Evolutionary conservation across 2,113 vertebrate genomes (phyloP).

Genomic region (Pitta sordida): DNA sequence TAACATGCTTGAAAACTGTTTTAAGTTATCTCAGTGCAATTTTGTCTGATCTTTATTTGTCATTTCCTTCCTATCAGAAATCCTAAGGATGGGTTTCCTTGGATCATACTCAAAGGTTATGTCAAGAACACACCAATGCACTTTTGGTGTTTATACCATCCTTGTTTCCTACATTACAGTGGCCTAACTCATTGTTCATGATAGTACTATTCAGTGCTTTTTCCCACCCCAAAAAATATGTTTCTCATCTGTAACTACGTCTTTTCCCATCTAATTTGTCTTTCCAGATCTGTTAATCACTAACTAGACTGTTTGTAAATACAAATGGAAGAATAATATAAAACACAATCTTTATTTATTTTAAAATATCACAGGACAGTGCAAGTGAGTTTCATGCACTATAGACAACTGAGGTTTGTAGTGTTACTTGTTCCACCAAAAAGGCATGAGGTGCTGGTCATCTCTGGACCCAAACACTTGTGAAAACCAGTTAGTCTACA

Average conservation of each 20-base stretch:
- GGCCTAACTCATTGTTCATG: neutral
- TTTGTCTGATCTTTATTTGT: neutral
- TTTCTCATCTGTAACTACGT: neutral
- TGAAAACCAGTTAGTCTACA: neutral
- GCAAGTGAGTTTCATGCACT: neutral
- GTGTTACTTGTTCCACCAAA: neutral
- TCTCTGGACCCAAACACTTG: neutral
- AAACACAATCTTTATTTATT: neutral
- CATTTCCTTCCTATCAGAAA: neutral
- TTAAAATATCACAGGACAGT: neutral
- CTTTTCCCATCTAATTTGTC: neutral
- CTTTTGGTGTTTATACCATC: neutral
- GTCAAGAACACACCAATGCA: neutral
- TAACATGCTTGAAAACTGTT: neutral
- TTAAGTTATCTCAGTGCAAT: neutral
- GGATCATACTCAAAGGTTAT: neutral
- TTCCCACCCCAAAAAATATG: neutral
- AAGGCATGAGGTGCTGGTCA: neutral
- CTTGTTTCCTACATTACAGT: neutral
- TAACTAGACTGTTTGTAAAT: neutral
- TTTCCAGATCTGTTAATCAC: neutral
- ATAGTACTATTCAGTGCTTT: neutral
- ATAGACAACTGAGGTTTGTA: neutral
- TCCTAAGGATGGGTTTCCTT: neutral
- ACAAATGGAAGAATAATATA: neutral